phyloP scores from a whole-genome alignment of 2,113 vertebrate species.

The Trichechus manatus region DNA sequence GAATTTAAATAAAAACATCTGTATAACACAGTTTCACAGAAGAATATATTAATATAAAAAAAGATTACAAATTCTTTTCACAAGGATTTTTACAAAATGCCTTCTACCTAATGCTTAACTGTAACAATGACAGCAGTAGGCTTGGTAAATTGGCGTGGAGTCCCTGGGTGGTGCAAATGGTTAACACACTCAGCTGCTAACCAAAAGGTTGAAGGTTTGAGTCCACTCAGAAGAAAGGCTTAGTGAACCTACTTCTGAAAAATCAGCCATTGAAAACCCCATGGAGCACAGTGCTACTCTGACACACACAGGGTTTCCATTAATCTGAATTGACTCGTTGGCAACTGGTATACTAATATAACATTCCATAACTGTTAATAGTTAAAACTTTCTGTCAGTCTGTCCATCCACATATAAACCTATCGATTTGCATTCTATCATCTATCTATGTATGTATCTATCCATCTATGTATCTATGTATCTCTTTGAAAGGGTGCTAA shows the following conservation, averaged over 20 bases:
- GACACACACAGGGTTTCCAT: background rate
- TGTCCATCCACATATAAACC: background rate
- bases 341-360: background rate
- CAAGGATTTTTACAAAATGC: background rate
- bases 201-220: background rate
- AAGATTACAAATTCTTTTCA: constrained; percentile 33
- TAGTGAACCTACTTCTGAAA: background rate
- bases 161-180: background rate
- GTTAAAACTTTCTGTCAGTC: background rate
- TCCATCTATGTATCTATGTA: background rate
- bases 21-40: background rate
- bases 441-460: background rate
- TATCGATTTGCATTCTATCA: background rate
- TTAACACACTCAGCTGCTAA: background rate
- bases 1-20: background rate
- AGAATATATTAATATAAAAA: background rate
- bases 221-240: background rate
- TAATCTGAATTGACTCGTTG: background rate
- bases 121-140: constrained; percentile 32
- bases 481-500: constrained; percentile 9
- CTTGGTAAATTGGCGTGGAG: constrained; percentile 15
- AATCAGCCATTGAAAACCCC: background rate
- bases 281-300: background rate
- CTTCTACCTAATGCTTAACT: background rate
- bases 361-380: background rate